Conservation (phyloP, 1,140 invertebrate genomes). For the Phymastichus coffea region DNA sequence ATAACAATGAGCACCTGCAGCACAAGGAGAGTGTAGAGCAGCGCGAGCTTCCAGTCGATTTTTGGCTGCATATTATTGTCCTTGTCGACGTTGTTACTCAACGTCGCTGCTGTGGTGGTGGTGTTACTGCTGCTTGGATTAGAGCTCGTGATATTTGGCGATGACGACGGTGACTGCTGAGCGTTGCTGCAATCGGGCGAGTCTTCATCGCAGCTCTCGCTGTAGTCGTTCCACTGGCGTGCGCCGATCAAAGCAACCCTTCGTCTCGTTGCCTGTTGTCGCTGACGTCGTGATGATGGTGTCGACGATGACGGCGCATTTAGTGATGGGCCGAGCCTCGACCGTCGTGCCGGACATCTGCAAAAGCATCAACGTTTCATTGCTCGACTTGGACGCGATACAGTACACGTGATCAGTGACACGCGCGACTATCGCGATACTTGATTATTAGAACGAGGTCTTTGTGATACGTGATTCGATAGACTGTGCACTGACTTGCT, state of each 20-base stretch:
- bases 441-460: no score
- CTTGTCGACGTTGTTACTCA: constrained; percentile 31
- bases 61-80: constrained; percentile 49
- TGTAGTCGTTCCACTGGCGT: not conserved
- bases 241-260: no score
- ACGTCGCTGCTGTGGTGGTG: not conserved
- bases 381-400: no score
- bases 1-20: constrained; percentile 53
- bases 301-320: constrained; percentile 2
- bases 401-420: no score
- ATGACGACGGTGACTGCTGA: not conserved
- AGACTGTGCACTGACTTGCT: no score
- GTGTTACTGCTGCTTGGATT: not conserved
- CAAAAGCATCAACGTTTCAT: no score
- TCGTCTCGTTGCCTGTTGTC: not conserved
- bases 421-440: no score
- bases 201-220: constrained; percentile 1
- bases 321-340: constrained; percentile 4
- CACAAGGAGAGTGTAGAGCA: constrained; percentile 51
- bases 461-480: no score
- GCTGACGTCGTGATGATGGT: not conserved
- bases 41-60: constrained; percentile 50
- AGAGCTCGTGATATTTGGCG: no score
- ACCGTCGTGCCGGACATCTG: constrained; percentile 15
- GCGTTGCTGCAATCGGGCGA: not conserved